Percentiles rank a stretch among this genome's conserved stretches.
Conservation (phyloP, 2,797 vertebrate genomes). For the Hemibagrus guttatus region DNA sequence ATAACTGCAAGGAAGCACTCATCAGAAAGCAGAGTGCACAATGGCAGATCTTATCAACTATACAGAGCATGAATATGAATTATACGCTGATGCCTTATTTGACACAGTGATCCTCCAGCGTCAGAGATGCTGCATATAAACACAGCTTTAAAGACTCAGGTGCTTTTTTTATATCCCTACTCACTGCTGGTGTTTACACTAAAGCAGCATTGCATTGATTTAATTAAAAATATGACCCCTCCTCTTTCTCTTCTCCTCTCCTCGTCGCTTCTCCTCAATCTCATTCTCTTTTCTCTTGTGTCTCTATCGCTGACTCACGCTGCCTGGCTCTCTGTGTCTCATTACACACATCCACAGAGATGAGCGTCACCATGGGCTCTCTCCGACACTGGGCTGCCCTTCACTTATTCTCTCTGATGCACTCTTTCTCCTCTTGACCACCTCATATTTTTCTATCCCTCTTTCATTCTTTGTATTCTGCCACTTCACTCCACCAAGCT, state of each 20-base stretch:
- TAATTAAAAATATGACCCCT: conserved; percentile 57
- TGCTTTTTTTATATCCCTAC: conserved; percentile 2
- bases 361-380: conserved; percentile 8
- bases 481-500: background rate
- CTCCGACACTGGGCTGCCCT: conserved; percentile 10
- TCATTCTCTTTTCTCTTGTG: conserved; percentile 26
- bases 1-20: conserved; percentile 67
- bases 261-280: background rate
- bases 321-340: conserved; percentile 33
- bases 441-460: conserved; percentile 1
- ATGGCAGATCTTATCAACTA: background rate
- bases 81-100: background rate
- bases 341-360: conserved; percentile 46
- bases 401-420: conserved; percentile 36
- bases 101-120: background rate
- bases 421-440: conserved; percentile 10
- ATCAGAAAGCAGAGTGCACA: conserved; percentile 60
- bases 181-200: conserved; percentile 66
- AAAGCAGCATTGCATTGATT: conserved; percentile 68
- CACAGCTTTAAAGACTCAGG: background rate
- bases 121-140: background rate
- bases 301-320: conserved; percentile 43
- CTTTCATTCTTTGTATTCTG: conserved; percentile 15
- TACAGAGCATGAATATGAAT: background rate
- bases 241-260: conserved; percentile 55